Base-by-base conservation (phyloP, 2,113 vertebrate genomes). In the Felis chaus region DNA sequence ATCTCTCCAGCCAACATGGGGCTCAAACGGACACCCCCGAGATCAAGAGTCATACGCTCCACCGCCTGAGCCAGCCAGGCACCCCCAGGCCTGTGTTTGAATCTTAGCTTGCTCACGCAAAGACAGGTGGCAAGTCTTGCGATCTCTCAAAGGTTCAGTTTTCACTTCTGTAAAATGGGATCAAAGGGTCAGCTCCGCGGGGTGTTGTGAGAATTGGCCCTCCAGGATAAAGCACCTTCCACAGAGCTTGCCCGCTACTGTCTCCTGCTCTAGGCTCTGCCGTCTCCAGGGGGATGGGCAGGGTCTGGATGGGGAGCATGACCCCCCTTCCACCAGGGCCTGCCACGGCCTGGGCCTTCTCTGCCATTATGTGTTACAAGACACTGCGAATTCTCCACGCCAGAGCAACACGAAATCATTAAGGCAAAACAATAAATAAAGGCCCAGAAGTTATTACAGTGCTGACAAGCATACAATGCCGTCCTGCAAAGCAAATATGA, bases 391-490 rank as follows among this genome's bases (percentile, higher is more conserved):
- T 91, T 97, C 97, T 95, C 91, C 1, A 27, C 94, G 87, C 96
- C 71, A 82, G 95, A 53, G 0, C 94, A 93, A 95, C 97, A 97
- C 39, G 91, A 95, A 98, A 98, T 97, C 98, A 91, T 95, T 92
- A 94, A 98, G 14, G 96, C 95, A 89, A 96, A 97, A 98, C 98
- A 98, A 95, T 98, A 97, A 98, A 98, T 98, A 98, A 98, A 97
- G 87, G 96, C 92, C 98, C 95, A 89, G 96, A 97, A 98, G 97
- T 98, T 98, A 98, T 98, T 98, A 98, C 95, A 98, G 97, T 97
- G 89, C 96, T 97, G 98, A 98, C 98, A 98, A 48, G 89, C 13
- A 2, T 88, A 96, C 97, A 96, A 91, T 0, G 48, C 88, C 96
- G 4, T 96, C 94, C 97, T 91, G 95, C 98, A 97, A 94, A 98